Conservation (phyloP, 2,113 vertebrate species). For the Urocolius indicus region DNA sequence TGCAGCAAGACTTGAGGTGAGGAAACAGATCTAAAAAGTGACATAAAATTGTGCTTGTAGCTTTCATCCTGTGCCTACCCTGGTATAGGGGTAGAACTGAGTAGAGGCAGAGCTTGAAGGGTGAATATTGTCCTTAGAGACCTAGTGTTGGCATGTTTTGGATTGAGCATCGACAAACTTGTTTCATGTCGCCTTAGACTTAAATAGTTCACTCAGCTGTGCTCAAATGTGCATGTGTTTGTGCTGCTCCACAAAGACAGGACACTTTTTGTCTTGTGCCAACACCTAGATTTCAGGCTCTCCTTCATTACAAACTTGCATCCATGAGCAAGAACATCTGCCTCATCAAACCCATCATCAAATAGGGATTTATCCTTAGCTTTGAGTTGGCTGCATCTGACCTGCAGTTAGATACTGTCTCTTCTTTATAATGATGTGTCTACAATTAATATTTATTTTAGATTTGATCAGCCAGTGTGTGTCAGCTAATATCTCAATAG, state of each 20-base stretch:
- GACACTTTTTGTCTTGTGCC: not conserved
- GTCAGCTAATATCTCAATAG: slow-evolving; percentile 38
- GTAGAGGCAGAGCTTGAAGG: not conserved
- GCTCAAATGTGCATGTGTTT: not conserved
- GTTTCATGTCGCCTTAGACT: not conserved
- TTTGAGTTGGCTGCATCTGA: not conserved
- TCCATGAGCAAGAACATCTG: not conserved
- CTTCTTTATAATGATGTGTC: not conserved
- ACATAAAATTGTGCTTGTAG: not conserved
- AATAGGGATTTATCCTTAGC: not conserved
- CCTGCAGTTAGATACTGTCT: not conserved
- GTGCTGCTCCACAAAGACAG: not conserved
- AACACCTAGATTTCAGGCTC: not conserved
- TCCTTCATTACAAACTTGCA: not conserved
- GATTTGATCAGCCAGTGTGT: slow-evolving; percentile 41
- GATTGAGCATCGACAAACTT: not conserved
- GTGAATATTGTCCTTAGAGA: not conserved
- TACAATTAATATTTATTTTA: slow-evolving; percentile 48
- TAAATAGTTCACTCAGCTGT: not conserved
- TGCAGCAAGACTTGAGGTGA: not conserved
- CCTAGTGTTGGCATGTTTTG: not conserved
- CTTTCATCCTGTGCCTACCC: not conserved
- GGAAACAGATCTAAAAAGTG: not conserved
- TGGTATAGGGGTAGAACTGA: not conserved
- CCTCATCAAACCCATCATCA: not conserved